Evolutionary conservation across 2,797 vertebrate species (phyloP).

Genomic region (Xerus rutilus): DNA sequence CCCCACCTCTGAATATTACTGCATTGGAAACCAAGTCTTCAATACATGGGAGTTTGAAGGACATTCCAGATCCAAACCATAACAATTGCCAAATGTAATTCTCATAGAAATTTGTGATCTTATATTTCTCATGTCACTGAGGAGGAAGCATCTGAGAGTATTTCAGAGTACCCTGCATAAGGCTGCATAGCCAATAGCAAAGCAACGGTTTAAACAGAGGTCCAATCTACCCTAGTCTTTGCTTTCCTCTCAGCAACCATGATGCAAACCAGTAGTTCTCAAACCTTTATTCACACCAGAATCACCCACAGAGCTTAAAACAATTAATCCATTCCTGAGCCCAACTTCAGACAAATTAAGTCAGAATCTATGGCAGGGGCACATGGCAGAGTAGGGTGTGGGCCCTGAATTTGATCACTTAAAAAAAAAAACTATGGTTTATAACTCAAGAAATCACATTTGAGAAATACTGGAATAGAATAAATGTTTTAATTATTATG

Average conservation of each 20-base stretch:
- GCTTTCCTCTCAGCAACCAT: background rate
- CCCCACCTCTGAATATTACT: too few species aligned
- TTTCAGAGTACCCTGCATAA: background rate
- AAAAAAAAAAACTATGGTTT: background rate
- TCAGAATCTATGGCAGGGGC: background rate
- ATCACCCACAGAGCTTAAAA: background rate
- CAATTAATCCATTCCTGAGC: background rate
- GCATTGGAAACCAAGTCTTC: too few species aligned
- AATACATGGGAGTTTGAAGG: too few species aligned
- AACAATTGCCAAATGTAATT: background rate
- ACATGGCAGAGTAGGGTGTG: background rate
- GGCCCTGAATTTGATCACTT: background rate
- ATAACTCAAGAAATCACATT: background rate
- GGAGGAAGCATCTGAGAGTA: background rate
- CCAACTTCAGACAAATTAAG: conserved; percentile 27
- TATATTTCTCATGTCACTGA: background rate
- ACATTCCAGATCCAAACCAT: background rate
- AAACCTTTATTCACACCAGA: background rate
- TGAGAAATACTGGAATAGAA: background rate
- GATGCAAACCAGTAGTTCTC: background rate
- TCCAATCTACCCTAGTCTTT: background rate
- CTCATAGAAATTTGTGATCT: background rate
- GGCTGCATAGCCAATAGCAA: background rate
- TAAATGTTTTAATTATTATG: background rate
- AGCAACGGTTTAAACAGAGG: background rate